phyloP scores from a whole-genome alignment of 2,113 vertebrate species.

The Glaucidium brasilianum region DNA sequence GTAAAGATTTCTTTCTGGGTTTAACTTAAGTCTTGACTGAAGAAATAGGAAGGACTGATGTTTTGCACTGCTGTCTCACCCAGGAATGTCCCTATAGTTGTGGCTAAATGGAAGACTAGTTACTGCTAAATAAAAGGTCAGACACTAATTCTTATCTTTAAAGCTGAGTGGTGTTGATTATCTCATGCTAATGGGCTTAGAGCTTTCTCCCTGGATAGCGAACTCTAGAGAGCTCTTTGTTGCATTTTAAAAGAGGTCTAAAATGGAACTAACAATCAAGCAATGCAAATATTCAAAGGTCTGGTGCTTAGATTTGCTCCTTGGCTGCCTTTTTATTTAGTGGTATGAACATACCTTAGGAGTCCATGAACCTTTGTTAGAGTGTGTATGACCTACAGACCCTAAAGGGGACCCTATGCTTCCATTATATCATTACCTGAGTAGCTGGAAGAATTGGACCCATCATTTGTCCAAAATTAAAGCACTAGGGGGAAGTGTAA shows the following conservation, averaged over 20 bases:
- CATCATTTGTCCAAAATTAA: not conserved
- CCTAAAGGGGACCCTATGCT: not conserved
- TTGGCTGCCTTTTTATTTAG: not conserved
- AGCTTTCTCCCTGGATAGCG: not conserved
- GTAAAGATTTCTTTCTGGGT: not conserved
- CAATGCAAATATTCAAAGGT: not conserved
- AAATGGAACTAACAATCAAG: not conserved
- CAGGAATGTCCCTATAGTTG: not conserved
- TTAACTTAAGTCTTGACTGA: not conserved
- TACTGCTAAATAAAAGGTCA: not conserved
- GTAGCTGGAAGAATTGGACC: not conserved
- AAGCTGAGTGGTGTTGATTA: not conserved
- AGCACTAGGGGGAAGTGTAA: not conserved
- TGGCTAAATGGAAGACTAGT: not conserved
- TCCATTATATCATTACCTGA: not conserved
- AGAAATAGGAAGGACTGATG: not conserved
- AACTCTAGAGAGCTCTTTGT: not conserved
- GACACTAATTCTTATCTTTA: not conserved
- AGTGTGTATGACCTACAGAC: not conserved
- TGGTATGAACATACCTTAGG: not conserved
- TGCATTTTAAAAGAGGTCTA: not conserved
- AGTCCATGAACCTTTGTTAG: not conserved
- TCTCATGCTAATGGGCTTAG: not conserved
- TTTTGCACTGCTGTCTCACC: not conserved
- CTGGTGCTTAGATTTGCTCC: not conserved